Percentiles rank a stretch among this genome's conserved stretches.
Conservation (phyloP, 2,888 invertebrate species). For the Ceramica pisi region DNA sequence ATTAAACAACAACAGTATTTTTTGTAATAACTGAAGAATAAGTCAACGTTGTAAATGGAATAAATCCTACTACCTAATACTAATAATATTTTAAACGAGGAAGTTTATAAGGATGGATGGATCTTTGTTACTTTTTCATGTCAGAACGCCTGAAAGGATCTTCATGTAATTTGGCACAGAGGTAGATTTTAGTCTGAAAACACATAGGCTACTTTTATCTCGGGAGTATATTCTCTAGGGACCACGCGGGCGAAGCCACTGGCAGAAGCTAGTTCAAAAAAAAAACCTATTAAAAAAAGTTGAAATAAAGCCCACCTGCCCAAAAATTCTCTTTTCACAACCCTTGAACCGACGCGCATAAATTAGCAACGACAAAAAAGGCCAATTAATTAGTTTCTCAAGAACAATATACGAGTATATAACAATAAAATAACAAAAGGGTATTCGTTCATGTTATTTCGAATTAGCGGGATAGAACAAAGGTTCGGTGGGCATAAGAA, state of each 20-base stretch:
- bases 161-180: too few relatives aligned
- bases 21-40: too few relatives aligned
- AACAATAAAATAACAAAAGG: conserved; percentile 60
- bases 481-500: conserved; percentile 71
- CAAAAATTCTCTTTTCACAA: conserved; percentile 38
- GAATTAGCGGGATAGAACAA: conserved; percentile 70
- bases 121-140: too few relatives aligned
- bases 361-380: conserved; percentile 54
- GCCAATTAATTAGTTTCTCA: conserved; percentile 58
- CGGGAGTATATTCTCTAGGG: too few relatives aligned
- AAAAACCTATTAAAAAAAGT: conserved; percentile 6
- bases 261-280: not conserved
- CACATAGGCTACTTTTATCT: too few relatives aligned
- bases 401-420: conserved; percentile 54
- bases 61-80: not conserved
- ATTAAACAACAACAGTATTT: too few relatives aligned
- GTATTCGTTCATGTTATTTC: conserved; percentile 66
- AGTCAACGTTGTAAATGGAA: too few relatives aligned
- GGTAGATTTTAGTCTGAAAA: too few relatives aligned
- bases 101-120: too few relatives aligned
- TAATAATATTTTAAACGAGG: not conserved
- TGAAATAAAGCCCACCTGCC: conserved; percentile 22
- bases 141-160: too few relatives aligned
- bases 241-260: too few relatives aligned
- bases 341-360: conserved; percentile 34